Conservation (phyloP, 2,113 vertebrate species). For the Mugil cephalus region DNA sequence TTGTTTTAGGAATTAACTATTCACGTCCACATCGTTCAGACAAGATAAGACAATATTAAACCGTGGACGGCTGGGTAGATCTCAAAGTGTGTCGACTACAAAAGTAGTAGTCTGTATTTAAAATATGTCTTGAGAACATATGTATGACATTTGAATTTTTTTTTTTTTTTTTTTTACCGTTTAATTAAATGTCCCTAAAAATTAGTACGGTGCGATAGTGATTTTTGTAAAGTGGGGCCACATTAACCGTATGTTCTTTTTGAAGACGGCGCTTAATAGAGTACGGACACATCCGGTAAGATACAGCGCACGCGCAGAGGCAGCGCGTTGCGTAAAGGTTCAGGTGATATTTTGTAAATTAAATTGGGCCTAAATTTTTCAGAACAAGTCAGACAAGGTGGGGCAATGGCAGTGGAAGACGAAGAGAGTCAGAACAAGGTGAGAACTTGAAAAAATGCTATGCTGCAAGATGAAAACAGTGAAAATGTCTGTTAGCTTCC, state of each 20-base stretch:
- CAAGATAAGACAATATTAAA: too few species aligned
- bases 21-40: neutral
- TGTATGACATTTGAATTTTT: too few species aligned
- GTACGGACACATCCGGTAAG: neutral
- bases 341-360: accelerated
- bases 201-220: too few species aligned
- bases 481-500: neutral
- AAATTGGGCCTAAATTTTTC: accelerated
- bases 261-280: slow-evolving; percentile 3
- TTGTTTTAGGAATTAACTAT: neutral
- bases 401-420: slow-evolving; percentile 50
- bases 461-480: too few species aligned
- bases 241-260: accelerated
- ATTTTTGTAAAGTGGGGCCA: slow-evolving; percentile 11
- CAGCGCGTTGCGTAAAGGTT: neutral
- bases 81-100: too few species aligned
- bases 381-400: accelerated
- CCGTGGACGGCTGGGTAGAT: too few species aligned
- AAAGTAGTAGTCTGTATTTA: too few species aligned
- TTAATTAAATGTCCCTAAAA: too few species aligned
- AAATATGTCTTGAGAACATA: too few species aligned
- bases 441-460: neutral
- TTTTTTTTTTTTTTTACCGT: too few species aligned
- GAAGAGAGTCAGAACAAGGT: slow-evolving; percentile 46
- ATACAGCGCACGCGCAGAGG: neutral